Conservation (phyloP, 2,113 vertebrate genomes). For the Ictalurus punctatus region DNA sequence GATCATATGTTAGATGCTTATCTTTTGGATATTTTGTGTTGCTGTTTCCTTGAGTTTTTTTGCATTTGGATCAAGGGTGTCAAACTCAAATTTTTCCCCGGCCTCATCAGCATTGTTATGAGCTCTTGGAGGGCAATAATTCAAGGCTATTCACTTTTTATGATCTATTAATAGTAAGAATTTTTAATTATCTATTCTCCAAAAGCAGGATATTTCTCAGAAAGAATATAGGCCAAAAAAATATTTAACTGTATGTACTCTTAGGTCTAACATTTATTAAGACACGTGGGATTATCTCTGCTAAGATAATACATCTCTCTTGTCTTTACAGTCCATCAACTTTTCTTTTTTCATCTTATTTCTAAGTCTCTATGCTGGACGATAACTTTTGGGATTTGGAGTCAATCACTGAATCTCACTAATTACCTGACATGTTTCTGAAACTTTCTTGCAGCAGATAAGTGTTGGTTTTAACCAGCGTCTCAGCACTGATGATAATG, state of each 20-base stretch:
- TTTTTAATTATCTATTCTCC: background rate
- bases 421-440: background rate
- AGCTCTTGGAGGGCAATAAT: background rate
- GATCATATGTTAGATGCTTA: slow-evolving; percentile 24
- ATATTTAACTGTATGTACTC: background rate
- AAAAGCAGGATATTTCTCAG: background rate
- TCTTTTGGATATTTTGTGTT: background rate
- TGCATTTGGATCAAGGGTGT: background rate
- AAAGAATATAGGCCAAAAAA: background rate
- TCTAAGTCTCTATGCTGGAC: background rate
- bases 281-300: background rate
- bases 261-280: background rate
- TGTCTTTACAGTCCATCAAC: background rate
- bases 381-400: background rate
- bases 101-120: background rate
- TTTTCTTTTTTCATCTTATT: background rate
- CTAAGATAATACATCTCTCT: background rate
- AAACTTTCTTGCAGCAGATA: background rate
- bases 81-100: background rate
- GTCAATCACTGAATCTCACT: background rate
- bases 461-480: background rate
- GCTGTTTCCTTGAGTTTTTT: background rate
- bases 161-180: background rate
- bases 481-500: background rate
- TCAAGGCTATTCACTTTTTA: background rate